These are phyloP conservation scores for Proteles cristata DNA, from an alignment of 2,113 vertebrate genomes.

Conservation along the genomic window DNA sequence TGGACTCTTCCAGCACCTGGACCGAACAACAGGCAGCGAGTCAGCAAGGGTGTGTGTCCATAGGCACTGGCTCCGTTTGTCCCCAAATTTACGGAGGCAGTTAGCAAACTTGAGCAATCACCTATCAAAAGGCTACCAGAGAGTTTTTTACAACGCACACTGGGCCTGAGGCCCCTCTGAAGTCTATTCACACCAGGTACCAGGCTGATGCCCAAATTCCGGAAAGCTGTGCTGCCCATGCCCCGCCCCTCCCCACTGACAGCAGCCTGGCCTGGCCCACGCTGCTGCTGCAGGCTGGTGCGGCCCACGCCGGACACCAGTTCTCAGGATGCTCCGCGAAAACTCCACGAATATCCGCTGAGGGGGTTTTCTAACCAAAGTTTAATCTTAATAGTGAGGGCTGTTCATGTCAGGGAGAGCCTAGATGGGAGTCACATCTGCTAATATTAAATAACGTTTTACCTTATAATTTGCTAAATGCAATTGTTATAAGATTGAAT, in stretches of 20 bases:
- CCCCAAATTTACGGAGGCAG: rapidly evolving
- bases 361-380: background rate
- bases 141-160: rapidly evolving
- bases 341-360: rapidly evolving
- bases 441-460: background rate
- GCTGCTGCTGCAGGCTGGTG: rapidly evolving
- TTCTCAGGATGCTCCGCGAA: background rate
- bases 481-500: background rate
- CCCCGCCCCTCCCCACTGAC: rapidly evolving
- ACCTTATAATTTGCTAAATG: background rate
- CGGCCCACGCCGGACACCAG: background rate
- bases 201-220: background rate
- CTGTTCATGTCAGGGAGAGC: background rate
- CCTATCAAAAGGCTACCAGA: background rate
- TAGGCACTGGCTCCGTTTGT: rapidly evolving
- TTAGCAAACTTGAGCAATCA: rapidly evolving
- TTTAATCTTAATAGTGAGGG: background rate
- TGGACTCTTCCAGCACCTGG: conserved; percentile 97
- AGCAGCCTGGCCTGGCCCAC: rapidly evolving
- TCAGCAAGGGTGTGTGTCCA: background rate
- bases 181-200: background rate
- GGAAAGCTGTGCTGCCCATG: rapidly evolving
- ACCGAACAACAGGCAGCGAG: background rate
- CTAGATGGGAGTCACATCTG: background rate
- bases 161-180: rapidly evolving